A percentile compares a stretch with the other conserved stretches of the same genome.
These are phyloP conservation scores for Jaculus jaculus DNA, from an alignment of 2,113 vertebrate genomes.

Conservation along the genomic window DNA sequence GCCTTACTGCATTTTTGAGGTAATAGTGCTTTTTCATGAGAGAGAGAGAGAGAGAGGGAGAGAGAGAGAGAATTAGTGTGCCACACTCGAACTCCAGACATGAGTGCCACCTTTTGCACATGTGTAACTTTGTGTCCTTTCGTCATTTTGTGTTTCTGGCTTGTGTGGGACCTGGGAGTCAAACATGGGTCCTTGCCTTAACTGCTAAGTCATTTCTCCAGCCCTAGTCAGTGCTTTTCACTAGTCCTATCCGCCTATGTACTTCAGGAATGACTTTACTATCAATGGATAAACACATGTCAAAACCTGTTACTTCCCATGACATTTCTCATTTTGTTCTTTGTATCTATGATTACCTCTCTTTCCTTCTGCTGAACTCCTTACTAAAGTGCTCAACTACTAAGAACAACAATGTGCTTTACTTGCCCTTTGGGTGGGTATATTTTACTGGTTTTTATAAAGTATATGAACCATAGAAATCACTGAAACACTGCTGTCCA, in stretches of 20 bases:
- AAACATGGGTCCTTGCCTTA: too few species aligned
- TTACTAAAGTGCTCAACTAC: background rate
- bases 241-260: background rate
- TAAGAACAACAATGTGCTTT: background rate
- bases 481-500: background rate
- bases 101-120: too few species aligned
- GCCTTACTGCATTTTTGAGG: slow-evolving; percentile 1
- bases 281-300: slow-evolving; percentile 6
- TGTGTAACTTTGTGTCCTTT: too few species aligned
- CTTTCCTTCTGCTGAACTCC: background rate
- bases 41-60: too few species aligned
- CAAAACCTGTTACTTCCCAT: slow-evolving; percentile 19
- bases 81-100: too few species aligned
- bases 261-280: background rate
- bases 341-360: background rate
- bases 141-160: too few species aligned
- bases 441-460: background rate
- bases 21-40: too few species aligned
- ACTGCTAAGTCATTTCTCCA: too few species aligned
- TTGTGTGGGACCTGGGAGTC: too few species aligned
- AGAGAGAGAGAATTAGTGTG: too few species aligned
- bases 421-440: background rate
- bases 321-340: slow-evolving; percentile 26
- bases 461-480: background rate
- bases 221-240: background rate